Evolutionary conservation across 1,140 invertebrate species (phyloP), one percentile per base, ranked within the genome.

Genomic region (Popillia japonica): DNA sequence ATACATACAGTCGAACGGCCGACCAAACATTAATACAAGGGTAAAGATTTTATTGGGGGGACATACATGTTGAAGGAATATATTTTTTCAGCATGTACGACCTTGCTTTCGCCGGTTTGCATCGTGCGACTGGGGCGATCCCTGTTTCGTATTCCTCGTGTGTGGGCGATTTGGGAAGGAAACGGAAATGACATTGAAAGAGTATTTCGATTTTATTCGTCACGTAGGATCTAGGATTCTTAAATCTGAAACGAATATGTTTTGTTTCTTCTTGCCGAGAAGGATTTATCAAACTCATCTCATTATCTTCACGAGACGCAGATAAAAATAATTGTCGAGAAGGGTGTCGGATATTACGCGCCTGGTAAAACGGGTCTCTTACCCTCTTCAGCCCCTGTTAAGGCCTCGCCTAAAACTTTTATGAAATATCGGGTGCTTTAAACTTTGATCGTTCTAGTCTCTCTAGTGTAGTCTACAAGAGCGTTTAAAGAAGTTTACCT

Each of bases 401-500:
- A 14, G 14, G 11, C 14, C 10, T 55, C 48, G 14, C 48, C 48
- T 14, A n/a, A n/a, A 55, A 55, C 14, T 55, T 55, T 55, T 55
- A 55, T 55, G 48, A 55, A 55, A 55, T 55, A 55, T 55, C 14
- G 48, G 44, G 48, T 55, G 48, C 48, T 55, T 55, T 17, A 55
- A 55, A 55, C 48, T 55, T 55, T 55, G 48, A 55, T 17, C 48
- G 48, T 55, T 55, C 14, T 55, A 14, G 48, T 55, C 44, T 48
- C 44, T 17, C 48, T 55, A 55, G 48, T 55, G 6, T 55, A 34
- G 14, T 55, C 48, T 55, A 55, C 14, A 48, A 14, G 48, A 55
- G 14, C 48, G 48, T 55, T 55, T 55, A 55, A 55, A 55, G 48
- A 55, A 55, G 48, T 55, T 55, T 55, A 55, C n/a, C 48, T 55